Percentiles rank a stretch among this genome's conserved stretches.
Evolutionary conservation across 2,888 invertebrate species (phyloP).

Genomic region (Parochlus steinenii): DNA sequence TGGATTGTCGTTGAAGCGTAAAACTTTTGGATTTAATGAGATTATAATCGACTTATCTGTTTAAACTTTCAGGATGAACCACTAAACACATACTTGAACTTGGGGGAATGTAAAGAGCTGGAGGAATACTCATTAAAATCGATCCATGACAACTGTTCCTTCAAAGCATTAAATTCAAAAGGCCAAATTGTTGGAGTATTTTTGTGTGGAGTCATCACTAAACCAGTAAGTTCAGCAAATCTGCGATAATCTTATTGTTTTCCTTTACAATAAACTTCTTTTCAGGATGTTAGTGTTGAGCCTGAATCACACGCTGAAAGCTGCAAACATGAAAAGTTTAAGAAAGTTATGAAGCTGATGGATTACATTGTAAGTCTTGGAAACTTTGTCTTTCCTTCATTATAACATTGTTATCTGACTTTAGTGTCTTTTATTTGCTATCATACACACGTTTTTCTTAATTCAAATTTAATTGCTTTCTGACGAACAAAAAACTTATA

Average conservation of each 20-base stretch:
- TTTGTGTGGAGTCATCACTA: slow-evolving; percentile 32
- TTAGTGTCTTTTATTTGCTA: no score
- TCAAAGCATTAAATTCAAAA: slow-evolving; percentile 34
- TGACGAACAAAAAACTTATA: no score
- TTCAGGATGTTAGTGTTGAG: slow-evolving; percentile 19
- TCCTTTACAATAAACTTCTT: slow-evolving; percentile 4
- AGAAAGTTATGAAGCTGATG: slow-evolving; percentile 34
- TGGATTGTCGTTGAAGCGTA: neutral
- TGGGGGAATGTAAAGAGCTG: slow-evolving; percentile 32
- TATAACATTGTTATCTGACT: no score
- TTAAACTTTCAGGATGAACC: slow-evolving; percentile 26
- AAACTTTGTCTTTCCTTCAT: no score
- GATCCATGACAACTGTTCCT: slow-evolving; percentile 35
- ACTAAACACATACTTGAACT: slow-evolving; percentile 25
- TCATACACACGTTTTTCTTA: no score
- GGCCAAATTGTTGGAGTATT: slow-evolving; percentile 37
- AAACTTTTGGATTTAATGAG: neutral
- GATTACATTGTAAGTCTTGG: no score
- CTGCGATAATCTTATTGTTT: slow-evolving; percentile 12
- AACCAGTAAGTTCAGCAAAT: slow-evolving; percentile 19
- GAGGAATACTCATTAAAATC: slow-evolving; percentile 36
- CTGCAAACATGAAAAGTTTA: slow-evolving; percentile 35
- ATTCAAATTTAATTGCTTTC: no score
- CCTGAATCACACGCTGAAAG: slow-evolving; percentile 22
- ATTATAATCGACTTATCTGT: slow-evolving; percentile 4